These are phyloP conservation scores for Cyanistes caeruleus DNA, from an alignment of 2,113 vertebrate genomes.

Conservation along the genomic window DNA sequence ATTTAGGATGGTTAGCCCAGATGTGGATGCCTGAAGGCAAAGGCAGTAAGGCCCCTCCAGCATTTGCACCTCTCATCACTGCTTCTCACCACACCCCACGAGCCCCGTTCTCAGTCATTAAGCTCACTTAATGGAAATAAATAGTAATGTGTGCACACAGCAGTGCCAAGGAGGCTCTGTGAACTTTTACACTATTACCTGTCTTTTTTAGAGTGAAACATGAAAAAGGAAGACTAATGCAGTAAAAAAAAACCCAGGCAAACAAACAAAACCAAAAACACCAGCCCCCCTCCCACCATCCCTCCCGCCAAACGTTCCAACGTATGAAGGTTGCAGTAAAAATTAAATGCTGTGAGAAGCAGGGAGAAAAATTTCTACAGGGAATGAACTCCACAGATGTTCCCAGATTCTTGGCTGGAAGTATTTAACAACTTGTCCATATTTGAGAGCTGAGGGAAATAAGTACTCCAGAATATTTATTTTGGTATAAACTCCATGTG, in stretches of 20 bases:
- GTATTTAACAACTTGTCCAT: conserved; percentile 41
- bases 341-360: background rate
- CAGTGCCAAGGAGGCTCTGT: background rate
- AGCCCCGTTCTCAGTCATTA: background rate
- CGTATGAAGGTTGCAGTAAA: background rate
- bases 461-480: conserved; percentile 44
- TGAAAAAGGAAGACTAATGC: background rate
- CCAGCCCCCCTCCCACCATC: no score
- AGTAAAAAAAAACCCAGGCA: background rate
- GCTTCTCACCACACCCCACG: background rate
- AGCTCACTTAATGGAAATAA: background rate
- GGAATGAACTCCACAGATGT: conserved; percentile 58
- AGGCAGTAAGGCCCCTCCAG: background rate
- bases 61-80: background rate
- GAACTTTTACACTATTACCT: conserved; percentile 18
- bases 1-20: conserved; percentile 31
- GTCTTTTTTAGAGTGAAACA: background rate
- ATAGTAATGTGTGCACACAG: background rate
- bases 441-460: background rate
- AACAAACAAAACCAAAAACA: background rate
- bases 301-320: accelerated
- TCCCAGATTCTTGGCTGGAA: conserved; percentile 35
- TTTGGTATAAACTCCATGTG: conserved; percentile 21
- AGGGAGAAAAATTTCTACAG: conserved; percentile 10
- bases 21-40: conserved; percentile 5